Conservation (phyloP, 2,797 vertebrate species). For the Varecia variegata region DNA sequence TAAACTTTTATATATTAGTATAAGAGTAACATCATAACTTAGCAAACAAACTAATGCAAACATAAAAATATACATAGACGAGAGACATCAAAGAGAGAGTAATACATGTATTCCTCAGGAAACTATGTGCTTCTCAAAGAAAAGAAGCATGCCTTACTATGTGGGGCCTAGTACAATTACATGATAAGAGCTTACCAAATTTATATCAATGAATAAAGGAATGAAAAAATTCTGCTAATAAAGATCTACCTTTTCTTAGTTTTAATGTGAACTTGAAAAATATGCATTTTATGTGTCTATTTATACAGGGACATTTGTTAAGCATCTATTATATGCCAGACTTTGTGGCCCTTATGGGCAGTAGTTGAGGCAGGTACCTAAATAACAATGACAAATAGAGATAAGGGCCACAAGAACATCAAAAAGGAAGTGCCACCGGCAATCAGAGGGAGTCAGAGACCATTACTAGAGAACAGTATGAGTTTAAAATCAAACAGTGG, state of each 20-base stretch:
- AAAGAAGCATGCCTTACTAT: not conserved
- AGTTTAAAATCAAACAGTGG: not conserved
- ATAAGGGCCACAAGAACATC: not conserved
- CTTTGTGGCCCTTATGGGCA: not conserved
- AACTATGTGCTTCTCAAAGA: not conserved
- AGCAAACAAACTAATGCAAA: not conserved
- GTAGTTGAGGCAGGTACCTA: not conserved
- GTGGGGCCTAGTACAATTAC: not conserved
- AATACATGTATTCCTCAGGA: not conserved
- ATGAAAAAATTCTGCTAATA: not conserved
- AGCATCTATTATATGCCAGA: not conserved
- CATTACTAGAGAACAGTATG: not conserved
- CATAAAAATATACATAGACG: not conserved
- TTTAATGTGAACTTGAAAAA: constrained; percentile 18
- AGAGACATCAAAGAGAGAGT: not conserved
- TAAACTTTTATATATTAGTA: not conserved
- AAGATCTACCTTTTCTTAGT: not conserved
- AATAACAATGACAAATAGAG: not conserved
- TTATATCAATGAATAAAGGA: not conserved
- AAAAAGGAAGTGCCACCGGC: not conserved
- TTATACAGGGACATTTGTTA: not conserved
- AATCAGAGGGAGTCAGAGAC: not conserved
- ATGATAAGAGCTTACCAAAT: not conserved
- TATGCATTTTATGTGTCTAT: not conserved
- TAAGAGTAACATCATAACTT: not conserved